These are phyloP conservation scores for Phylloscopus trochiloides DNA, from an alignment of 2,113 vertebrate genomes.

Conservation along the genomic window DNA sequence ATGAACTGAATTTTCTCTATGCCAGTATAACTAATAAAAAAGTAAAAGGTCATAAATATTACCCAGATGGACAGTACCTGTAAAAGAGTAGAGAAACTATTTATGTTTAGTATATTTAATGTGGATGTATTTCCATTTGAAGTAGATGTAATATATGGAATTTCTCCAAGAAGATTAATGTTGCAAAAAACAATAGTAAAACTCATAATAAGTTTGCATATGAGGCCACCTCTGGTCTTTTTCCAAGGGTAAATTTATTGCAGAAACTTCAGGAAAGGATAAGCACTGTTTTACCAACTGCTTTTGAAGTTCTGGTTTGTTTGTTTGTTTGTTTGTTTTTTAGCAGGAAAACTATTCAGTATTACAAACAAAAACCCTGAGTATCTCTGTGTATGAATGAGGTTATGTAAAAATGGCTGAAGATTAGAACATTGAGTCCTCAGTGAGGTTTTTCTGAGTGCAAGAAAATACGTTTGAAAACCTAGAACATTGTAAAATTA, in stretches of 20 bases:
- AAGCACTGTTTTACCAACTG: not conserved
- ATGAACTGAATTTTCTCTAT: not conserved
- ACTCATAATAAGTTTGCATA: not conserved
- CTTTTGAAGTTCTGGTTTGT: not conserved
- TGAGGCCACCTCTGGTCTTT: not conserved
- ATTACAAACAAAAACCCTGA: not conserved
- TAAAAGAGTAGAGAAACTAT: not conserved
- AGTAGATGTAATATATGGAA: not conserved
- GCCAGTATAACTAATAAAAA: not conserved
- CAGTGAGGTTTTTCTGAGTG: not conserved
- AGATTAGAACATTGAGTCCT: not conserved
- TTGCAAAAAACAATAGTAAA: not conserved
- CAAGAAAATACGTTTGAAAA: not conserved
- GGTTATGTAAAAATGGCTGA: not conserved
- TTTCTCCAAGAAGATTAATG: not conserved
- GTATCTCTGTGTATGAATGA: not conserved
- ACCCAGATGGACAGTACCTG: not conserved
- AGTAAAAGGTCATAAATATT: not conserved
- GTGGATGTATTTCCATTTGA: not conserved
- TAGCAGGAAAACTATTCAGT: not conserved
- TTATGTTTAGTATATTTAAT: not conserved
- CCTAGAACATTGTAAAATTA: not conserved
- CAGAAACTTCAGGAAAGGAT: not conserved
- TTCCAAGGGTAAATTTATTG: not conserved
- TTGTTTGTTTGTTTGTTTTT: not conserved